phyloP scores from a whole-genome alignment of 2,888 invertebrate species.

The Agrilus cyanescens region DNA sequence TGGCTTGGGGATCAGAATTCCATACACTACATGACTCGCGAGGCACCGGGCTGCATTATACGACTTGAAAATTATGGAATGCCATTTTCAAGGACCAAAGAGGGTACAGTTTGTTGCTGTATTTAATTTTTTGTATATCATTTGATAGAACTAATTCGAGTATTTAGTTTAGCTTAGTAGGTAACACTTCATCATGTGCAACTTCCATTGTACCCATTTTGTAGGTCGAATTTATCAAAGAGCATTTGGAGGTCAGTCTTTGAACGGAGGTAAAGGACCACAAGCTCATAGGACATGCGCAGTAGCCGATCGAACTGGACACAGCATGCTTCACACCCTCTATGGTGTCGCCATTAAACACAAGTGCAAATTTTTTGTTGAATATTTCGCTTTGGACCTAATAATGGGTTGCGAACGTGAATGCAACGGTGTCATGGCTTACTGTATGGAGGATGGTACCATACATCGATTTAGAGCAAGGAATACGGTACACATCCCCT shows the following conservation, averaged over 20 bases:
- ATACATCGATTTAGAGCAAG: slow-evolving; percentile 36
- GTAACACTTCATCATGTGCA: too few relatives aligned
- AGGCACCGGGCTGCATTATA: slow-evolving; percentile 47
- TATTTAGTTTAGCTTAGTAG: too few relatives aligned
- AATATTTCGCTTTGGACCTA: slow-evolving; percentile 59
- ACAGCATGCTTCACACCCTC: slow-evolving; percentile 55
- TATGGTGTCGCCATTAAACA: slow-evolving; percentile 57
- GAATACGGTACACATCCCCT: neutral
- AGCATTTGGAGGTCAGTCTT: slow-evolving; percentile 58
- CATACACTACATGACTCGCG: slow-evolving; percentile 64
- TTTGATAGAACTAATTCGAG: too few relatives aligned
- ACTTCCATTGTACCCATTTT: too few relatives aligned
- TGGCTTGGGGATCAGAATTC: slow-evolving; percentile 67
- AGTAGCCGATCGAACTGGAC: slow-evolving; percentile 60
- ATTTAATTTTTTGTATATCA: too few relatives aligned
- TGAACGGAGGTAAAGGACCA: slow-evolving; percentile 55
- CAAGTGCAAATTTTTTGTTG: slow-evolving; percentile 58
- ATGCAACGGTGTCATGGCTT: slow-evolving; percentile 50
- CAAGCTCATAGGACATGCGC: slow-evolving; percentile 50
- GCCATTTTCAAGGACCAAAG: slow-evolving; percentile 54
- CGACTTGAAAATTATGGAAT: slow-evolving; percentile 51
- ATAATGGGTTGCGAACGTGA: slow-evolving; percentile 47
- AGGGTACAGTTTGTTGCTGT: slow-evolving; percentile 39
- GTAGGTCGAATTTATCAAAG: slow-evolving; percentile 48
- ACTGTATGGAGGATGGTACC: slow-evolving; percentile 57